Evolutionary conservation across 2,113 vertebrate species (phyloP).

Genomic region (Pangasianodon gigas): DNA sequence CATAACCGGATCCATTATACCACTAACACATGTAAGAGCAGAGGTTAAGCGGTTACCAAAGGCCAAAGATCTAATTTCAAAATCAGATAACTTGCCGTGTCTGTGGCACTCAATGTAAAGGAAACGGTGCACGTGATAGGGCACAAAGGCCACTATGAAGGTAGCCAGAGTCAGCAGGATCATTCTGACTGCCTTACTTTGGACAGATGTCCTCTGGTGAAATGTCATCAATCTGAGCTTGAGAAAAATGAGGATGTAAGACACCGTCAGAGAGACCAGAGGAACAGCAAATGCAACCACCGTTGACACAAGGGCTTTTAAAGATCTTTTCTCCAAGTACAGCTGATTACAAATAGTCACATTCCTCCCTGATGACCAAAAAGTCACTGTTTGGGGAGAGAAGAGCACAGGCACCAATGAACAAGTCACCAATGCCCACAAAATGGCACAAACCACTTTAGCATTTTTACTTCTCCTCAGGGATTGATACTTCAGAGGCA

Average conservation of each 20-base stretch:
- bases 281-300: conserved; percentile 67
- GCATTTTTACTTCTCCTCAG: conserved; percentile 63
- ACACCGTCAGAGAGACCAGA: conserved; percentile 60
- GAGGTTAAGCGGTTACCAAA: conserved; percentile 70
- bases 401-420: conserved; percentile 66
- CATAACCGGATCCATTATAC: conserved; percentile 72
- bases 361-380: conserved; percentile 36
- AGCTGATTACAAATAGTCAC: conserved; percentile 62
- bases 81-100: not conserved
- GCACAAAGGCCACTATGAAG: conserved; percentile 73
- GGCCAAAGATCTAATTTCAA: conserved; percentile 29
- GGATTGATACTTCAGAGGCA: conserved; percentile 60
- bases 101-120: conserved; percentile 62
- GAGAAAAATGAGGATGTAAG: conserved; percentile 67
- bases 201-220: conserved; percentile 37
- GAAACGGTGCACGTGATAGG: conserved; percentile 70
- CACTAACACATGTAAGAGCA: conserved; percentile 72
- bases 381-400: conserved; percentile 17
- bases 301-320: conserved; percentile 63
- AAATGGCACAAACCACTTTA: conserved; percentile 55
- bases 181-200: conserved; percentile 68
- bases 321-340: conserved; percentile 67
- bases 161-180: conserved; percentile 67
- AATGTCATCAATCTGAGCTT: conserved; percentile 62
- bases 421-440: conserved; percentile 64